A percentile compares a stretch with the other conserved stretches of the same genome.
These are phyloP conservation scores for Eupithecia exiguata DNA, from an alignment of 2,888 invertebrate genomes.

Conservation along the genomic window DNA sequence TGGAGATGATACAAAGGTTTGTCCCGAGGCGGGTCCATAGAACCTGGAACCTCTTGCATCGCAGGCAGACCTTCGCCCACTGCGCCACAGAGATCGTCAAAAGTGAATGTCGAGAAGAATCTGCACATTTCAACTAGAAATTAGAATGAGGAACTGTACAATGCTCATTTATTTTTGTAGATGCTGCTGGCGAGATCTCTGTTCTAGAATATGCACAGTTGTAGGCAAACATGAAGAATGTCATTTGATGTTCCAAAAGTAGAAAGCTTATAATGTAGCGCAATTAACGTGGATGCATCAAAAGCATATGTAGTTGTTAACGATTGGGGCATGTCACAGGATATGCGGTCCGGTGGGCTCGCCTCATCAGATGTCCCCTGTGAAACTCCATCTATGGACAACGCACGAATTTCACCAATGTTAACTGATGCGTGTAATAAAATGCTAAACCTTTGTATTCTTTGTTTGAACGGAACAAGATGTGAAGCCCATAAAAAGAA, in stretches of 20 bases:
- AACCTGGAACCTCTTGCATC: too few relatives aligned
- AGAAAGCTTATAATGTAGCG: slow-evolving; percentile 29
- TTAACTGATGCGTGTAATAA: slow-evolving; percentile 68
- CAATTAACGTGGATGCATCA: slow-evolving; percentile 57
- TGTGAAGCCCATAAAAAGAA: slow-evolving; percentile 31
- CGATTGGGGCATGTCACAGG: slow-evolving; percentile 67
- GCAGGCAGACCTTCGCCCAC: too few relatives aligned
- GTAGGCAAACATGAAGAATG: not conserved
- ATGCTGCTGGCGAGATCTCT: too few relatives aligned
- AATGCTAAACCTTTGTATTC: slow-evolving; percentile 45
- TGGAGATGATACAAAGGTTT: too few relatives aligned
- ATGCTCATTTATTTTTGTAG: not conserved
- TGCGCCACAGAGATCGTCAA: too few relatives aligned
- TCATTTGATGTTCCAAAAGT: not conserved
- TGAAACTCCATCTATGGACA: slow-evolving; percentile 63
- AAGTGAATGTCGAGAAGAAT: slow-evolving; percentile 42
- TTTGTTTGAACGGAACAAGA: slow-evolving; percentile 34
- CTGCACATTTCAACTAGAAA: slow-evolving; percentile 42
- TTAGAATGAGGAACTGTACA: not conserved
- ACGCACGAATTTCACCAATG: slow-evolving; percentile 71
- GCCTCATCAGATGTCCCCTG: slow-evolving; percentile 74
- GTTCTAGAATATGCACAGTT: too few relatives aligned
- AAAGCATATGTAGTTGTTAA: slow-evolving; percentile 53
- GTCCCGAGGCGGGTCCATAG: too few relatives aligned
- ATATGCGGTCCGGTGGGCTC: slow-evolving; percentile 73